Percentiles rank a stretch among this genome's conserved stretches.
phyloP scores from a whole-genome alignment of 92 coral and sea anemone species.

The Porites divaricata region DNA sequence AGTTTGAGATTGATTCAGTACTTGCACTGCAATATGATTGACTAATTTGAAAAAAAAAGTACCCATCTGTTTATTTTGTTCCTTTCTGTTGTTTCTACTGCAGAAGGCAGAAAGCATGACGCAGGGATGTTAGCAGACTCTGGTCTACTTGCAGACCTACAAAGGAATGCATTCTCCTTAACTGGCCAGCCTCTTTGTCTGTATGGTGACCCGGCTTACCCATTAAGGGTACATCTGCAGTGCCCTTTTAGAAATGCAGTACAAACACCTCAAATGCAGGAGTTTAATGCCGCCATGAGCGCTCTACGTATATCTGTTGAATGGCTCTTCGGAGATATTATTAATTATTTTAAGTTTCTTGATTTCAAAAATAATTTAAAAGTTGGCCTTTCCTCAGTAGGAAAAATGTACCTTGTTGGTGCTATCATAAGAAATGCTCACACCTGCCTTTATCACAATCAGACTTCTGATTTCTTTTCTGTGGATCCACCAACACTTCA shows the following conservation, averaged over 20 bases:
- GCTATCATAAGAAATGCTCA: too few species aligned
- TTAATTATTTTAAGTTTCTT: too few species aligned
- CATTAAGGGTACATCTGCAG: constrained; percentile 43
- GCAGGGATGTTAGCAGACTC: constrained; percentile 31
- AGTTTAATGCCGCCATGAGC: constrained; percentile 47
- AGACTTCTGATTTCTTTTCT: too few species aligned
- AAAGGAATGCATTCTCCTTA: constrained; percentile 17
- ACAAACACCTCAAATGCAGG: constrained; percentile 26
- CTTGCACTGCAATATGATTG: constrained; percentile 4
- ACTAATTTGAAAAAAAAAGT: not conserved
- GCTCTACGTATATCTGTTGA: constrained; percentile 38
- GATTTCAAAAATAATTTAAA: too few species aligned
- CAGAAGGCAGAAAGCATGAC: too few species aligned
- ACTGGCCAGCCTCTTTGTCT: constrained; percentile 37
- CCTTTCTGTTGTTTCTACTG: not conserved
- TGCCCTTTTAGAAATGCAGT: constrained; percentile 30
- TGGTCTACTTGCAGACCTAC: constrained; percentile 11
- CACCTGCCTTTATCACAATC: too few species aligned
- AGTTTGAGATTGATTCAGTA: too few species aligned
- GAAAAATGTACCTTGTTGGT: too few species aligned
- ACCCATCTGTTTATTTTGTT: not conserved
- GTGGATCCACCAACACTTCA: too few species aligned
- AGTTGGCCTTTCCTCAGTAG: too few species aligned
- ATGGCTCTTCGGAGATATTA: constrained; percentile 30
- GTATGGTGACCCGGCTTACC: constrained; percentile 46